These are phyloP conservation scores for Agapornis canus DNA, from an alignment of 2,797 vertebrate genomes.

Conservation along the genomic window DNA sequence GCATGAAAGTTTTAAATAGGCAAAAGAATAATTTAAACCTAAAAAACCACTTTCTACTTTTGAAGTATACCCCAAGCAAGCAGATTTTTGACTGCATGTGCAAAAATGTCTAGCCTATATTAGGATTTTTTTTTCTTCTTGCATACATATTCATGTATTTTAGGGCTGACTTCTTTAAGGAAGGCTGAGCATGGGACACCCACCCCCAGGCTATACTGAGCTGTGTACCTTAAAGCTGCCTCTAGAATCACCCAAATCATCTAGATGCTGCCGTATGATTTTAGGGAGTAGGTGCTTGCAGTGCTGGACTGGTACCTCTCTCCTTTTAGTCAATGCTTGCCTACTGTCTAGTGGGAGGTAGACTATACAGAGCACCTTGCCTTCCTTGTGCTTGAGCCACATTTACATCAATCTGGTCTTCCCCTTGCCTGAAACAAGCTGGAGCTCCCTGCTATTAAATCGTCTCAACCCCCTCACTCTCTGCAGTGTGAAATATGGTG, in stretches of 20 bases:
- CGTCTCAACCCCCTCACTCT: background rate
- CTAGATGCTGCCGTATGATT: background rate
- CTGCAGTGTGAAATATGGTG: rapidly evolving
- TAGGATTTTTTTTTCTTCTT: background rate
- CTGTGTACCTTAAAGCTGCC: background rate
- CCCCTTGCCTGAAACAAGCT: background rate
- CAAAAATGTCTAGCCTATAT: background rate
- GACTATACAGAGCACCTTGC: background rate
- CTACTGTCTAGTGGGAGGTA: background rate
- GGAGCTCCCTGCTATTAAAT: background rate
- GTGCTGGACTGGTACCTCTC: background rate
- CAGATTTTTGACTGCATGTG: background rate
- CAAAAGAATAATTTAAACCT: background rate
- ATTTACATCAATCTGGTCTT: background rate
- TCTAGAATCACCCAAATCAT: rapidly evolving
- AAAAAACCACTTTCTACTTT: background rate
- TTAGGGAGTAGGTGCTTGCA: rapidly evolving
- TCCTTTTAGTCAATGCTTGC: background rate
- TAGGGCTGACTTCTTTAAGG: background rate
- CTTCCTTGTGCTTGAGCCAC: background rate
- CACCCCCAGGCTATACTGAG: background rate
- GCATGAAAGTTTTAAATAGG: background rate
- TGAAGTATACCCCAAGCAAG: background rate
- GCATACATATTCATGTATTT: background rate
- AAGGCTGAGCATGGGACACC: background rate